phyloP scores from a whole-genome alignment of 2,113 vertebrate genomes.

The Talpa occidentalis region DNA sequence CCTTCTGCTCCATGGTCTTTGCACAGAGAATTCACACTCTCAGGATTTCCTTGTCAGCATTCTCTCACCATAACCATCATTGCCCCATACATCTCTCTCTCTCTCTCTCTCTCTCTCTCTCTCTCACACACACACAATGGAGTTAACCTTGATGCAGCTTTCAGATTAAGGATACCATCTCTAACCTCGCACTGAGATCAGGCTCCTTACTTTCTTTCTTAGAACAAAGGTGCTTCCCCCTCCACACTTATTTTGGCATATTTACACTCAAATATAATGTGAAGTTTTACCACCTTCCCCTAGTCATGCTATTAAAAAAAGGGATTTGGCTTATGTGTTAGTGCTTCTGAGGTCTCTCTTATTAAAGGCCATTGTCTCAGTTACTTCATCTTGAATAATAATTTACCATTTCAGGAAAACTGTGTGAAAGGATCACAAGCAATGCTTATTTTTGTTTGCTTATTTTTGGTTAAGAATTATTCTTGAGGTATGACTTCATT shows the following conservation, averaged over 20 bases:
- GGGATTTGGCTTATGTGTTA: not conserved
- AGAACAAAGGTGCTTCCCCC: not conserved
- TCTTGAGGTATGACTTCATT: slow-evolving; percentile 62
- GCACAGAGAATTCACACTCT: not conserved
- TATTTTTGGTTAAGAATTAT: not conserved
- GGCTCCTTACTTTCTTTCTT: not conserved
- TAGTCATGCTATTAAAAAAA: not conserved
- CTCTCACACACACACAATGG: not conserved
- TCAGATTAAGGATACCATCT: not conserved
- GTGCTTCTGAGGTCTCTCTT: not conserved
- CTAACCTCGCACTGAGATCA: not conserved
- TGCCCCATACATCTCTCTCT: not conserved
- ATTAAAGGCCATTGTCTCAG: not conserved
- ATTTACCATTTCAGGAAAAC: not conserved
- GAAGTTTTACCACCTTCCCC: not conserved
- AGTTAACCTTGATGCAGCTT: not conserved
- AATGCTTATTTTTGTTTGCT: slow-evolving; percentile 31
- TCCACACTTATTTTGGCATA: not conserved
- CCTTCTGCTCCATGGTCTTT: not conserved
- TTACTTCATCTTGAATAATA: slow-evolving; percentile 17
- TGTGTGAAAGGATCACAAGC: not conserved
- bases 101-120: not conserved
- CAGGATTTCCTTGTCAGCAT: not conserved
- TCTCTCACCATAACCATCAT: not conserved
- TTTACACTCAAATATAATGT: not conserved